Base-by-base conservation (phyloP, 2,888 invertebrate species). In the Thymelicus lineola region DNA sequence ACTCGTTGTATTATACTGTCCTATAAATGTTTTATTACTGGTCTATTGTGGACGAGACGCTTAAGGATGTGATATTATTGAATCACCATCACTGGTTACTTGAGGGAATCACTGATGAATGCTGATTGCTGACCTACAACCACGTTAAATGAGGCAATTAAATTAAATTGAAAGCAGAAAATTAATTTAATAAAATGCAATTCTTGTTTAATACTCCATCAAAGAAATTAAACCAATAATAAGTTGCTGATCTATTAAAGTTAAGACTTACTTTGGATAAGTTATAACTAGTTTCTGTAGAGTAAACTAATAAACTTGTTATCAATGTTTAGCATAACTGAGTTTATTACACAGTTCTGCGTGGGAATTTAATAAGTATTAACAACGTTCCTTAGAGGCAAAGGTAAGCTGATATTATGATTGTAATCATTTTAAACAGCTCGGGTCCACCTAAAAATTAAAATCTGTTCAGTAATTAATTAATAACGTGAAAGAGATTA, bases 61-160 rank as follows among this genome's bases (percentile, higher is more conserved):
- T 35, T 55, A 68, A 68, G n/a, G 42, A 53, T 61, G 5, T 15
- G 48, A 53, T 20, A 53, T 60, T 57, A 66, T 65, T 57, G 64
- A 46, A 36, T 59, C 48, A 17, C 42, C 35, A 57, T 65, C 20
- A 57, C 42, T 50, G 17, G 55, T 20, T 42, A 57, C 57, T 65
- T 65, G 15, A 28, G 57, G 55, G 57, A 65, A 28, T 57, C n/a
- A 17, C 28, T 64, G 38, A 36, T 50, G 42, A 63, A 53, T 63
- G 63, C 17, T 50, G 42, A 63, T 38, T 63, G 63, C 17, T 12
- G 36, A 63, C 15, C 10, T 50, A 50, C 46, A 62, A 17, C 48
- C 35, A n/a, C 6, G 7, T 48, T 20, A 48, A 46, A 28, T 20
- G 35, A 48, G 48, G 15, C 48, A 9, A 48, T 46, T 48, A n/a